phyloP scores from a whole-genome alignment of 2,888 invertebrate species.

The Schrankia costaestrigalis region DNA sequence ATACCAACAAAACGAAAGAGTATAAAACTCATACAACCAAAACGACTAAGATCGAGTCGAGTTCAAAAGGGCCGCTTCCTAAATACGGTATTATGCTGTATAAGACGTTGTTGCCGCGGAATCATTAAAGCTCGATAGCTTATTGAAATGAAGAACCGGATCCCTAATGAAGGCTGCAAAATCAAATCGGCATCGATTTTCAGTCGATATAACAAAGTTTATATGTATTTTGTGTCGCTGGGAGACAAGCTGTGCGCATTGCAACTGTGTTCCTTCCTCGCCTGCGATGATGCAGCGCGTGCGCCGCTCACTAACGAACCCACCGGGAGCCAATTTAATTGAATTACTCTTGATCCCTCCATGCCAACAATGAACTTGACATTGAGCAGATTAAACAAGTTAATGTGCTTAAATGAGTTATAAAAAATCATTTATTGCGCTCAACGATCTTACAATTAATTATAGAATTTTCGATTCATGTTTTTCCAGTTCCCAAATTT shows the following conservation, averaged over 20 bases:
- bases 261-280: conserved; percentile 18
- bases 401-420: too few species aligned
- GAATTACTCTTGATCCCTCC: conserved; percentile 41
- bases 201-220: conserved; percentile 65
- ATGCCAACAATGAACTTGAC: conserved; percentile 26
- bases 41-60: conserved; percentile 48
- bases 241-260: conserved; percentile 41
- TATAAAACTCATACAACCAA: conserved; percentile 50
- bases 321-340: conserved; percentile 49
- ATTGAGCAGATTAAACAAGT: conserved; percentile 15
- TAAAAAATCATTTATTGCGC: too few species aligned
- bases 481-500: conserved; percentile 22
- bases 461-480: conserved; percentile 18
- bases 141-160: conserved; percentile 77
- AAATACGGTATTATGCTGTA: conserved; percentile 71
- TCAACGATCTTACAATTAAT: conserved; percentile 15
- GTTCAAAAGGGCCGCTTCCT: conserved; percentile 73
- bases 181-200: conserved; percentile 76
- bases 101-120: conserved; percentile 70
- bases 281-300: conserved; percentile 25
- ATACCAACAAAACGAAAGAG: conserved; percentile 43
- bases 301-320: conserved; percentile 48
- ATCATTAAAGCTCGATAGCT: conserved; percentile 71
- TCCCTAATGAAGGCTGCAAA: conserved; percentile 77
- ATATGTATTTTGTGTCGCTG: conserved; percentile 63